These are phyloP conservation scores for Lissocephala sabroskyi DNA, from an alignment of 2,888 invertebrate species.

Conservation along the genomic window DNA sequence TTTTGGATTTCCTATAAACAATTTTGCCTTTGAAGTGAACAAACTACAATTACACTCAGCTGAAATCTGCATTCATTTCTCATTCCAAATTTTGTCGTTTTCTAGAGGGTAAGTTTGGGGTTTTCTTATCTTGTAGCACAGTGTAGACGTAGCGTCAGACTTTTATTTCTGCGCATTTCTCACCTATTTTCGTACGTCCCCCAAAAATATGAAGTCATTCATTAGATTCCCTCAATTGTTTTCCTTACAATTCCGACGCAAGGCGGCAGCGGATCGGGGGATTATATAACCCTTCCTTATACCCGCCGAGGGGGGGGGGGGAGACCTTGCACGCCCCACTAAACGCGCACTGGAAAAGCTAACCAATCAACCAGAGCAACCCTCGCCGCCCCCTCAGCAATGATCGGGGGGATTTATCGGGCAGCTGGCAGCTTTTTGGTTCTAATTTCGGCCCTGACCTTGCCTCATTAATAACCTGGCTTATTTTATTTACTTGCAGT, in stretches of 20 bases:
- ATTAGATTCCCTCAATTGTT: background rate
- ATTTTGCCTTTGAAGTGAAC: background rate
- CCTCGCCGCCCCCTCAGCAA: too few species aligned
- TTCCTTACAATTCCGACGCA: background rate
- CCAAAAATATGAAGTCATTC: constrained; percentile 28
- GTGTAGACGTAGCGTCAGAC: constrained; percentile 24
- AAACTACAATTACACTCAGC: background rate
- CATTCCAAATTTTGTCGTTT: background rate
- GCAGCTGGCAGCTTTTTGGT: too few species aligned
- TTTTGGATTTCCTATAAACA: background rate
- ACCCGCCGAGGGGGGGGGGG: too few species aligned
- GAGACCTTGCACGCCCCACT: too few species aligned
- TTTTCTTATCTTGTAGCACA: constrained; percentile 1
- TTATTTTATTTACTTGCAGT: constrained; percentile 18
- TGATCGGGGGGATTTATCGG: too few species aligned
- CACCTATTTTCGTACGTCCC: constrained; percentile 10
- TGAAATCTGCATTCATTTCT: background rate
- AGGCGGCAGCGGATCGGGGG: too few species aligned
- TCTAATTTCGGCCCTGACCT: background rate
- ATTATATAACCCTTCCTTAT: too few species aligned
- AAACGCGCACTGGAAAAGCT: too few species aligned
- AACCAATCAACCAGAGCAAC: too few species aligned
- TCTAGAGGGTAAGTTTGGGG: too few species aligned
- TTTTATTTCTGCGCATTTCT: constrained; percentile 21
- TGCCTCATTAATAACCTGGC: background rate